Evolutionary conservation across 2,113 vertebrate species (phyloP), one percentile per base, ranked within the genome.

Genomic region (Periophthalmodon schlosseri): DNA sequence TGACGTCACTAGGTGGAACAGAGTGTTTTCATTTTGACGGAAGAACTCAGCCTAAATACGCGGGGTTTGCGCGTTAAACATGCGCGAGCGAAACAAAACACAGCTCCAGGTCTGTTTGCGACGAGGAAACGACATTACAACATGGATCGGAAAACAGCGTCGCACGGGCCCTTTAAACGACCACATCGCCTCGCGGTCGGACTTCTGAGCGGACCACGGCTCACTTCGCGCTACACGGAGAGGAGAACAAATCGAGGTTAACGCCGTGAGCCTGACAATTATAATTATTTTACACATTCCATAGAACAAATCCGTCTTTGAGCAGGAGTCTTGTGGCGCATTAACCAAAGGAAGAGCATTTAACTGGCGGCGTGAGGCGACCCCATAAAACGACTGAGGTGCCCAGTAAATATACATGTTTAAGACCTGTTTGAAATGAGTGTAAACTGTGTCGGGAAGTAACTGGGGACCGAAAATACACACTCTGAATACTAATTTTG

Each of bases 181-280:
- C n/a, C n/a, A n/a, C n/a, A n/a, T n/a, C n/a, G n/a, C n/a, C n/a
- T n/a, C n/a, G n/a, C n/a, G n/a, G n/a, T n/a, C n/a, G n/a, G n/a
- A n/a, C n/a, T n/a, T n/a, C n/a, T n/a, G n/a, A n/a, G n/a, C n/a
- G 77, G 75, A 82, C 57, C 68, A 76, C 33, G 79, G 73, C 75
- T 69, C 23, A 14, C 21, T 20, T 52, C 68, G 23, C 75, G 15
- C 64, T 2, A 10, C 44, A 14, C 44, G 74, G 21, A 68, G 13
- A 49, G 46, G 46, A 46, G 44, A 46, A 60, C 4, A 24, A 60
- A 60, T 28, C 57, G 6, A 16, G 13, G 24, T 6, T 61, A 18
- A 16, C 23, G 13, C 16, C 15, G 5, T 16, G 60, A 34, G 28
- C 8, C 23, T 18, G 28, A 63, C 60, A 18, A 65, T 65, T 2